Base-by-base conservation (phyloP, 35 echinoderm and acorn worm genomes). In the Stichopus chloronotus region DNA sequence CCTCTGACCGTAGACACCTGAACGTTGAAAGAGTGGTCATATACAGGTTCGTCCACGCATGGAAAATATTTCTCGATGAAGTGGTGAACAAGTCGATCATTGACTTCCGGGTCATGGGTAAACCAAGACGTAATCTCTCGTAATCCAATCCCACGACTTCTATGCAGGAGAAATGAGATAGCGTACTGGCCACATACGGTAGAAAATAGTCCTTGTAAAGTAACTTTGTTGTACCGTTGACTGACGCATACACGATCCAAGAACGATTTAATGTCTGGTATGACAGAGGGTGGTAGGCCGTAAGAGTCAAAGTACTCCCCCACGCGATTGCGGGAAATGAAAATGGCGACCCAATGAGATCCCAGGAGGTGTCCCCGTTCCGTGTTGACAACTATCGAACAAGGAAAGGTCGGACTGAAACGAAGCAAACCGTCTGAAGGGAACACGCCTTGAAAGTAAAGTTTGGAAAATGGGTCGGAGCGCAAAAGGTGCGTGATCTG, bases 241-340 rank as follows among this genome's bases (percentile, higher is more conserved):
- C 72, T 24, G 25, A 76, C 72, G 25, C 72, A 76, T 0, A 76
- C 72, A 0, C 16, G 72, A 76, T 76, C 72, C 72, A n/a, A n/a
- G n/a, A n/a, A n/a, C n/a, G 72, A 76, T 76, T 6, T 6, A 76
- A 76, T 11, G 72, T 76, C 72, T n/a, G n/a, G n/a, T 17, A 76
- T 17, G 72, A 76, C 8, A 12, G 72, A 71, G 65, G n/a, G n/a
- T n/a, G n/a, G n/a, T n/a, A n/a, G n/a, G n/a, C n/a, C n/a, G n/a
- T n/a, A n/a, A n/a, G n/a, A n/a, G n/a, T 88, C 87, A 54, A 88
- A 88, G 7, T 69, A 68, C 11, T 88, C 87, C 4, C 87, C 87
- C 5, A 30, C 4, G 4, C 19, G 6, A 14, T 63, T 22, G 7
- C 55, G 65, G 4, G 5, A 24, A 20, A 88, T 88, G 25, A 88